Evolutionary conservation across 92 coral and sea anemone genomes (phyloP).

Genomic region (Zoanthus gigantus): DNA sequence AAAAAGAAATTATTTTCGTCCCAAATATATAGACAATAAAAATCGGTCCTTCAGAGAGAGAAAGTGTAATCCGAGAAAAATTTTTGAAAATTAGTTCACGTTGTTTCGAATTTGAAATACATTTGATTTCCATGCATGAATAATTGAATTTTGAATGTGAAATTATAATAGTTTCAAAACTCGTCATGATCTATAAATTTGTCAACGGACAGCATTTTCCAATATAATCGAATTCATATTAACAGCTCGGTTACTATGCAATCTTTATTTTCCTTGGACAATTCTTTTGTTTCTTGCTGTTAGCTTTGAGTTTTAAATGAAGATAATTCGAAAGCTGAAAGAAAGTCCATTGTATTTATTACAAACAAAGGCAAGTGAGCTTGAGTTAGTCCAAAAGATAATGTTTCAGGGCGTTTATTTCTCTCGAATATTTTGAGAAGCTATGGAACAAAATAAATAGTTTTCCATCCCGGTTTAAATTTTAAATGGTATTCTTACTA

Average conservation of each 20-base stretch:
- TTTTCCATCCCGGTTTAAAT: background rate
- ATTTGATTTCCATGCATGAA: background rate
- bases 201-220: background rate
- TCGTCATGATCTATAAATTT: background rate
- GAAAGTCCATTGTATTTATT: background rate
- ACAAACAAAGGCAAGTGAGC: background rate
- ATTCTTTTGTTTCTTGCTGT: constrained; percentile 20
- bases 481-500: too few relatives aligned
- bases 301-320: background rate
- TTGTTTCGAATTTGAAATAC: background rate
- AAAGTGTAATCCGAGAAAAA: too few relatives aligned
- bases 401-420: background rate
- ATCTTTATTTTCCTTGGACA: background rate
- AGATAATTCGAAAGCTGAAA: background rate
- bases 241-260: constrained; percentile 24
- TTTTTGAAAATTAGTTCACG: background rate
- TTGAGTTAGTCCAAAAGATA: background rate
- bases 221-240: constrained; percentile 13
- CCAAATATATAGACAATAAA: too few relatives aligned
- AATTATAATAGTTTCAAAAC: background rate
- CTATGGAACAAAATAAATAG: background rate
- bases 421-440: background rate
- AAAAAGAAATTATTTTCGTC: too few relatives aligned
- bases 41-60: too few relatives aligned
- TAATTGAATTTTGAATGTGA: background rate